A percentile compares a stretch with the other conserved stretches of the same genome.
These are phyloP conservation scores for Polyodon spathula DNA, from an alignment of 2,113 vertebrate species.

Conservation along the genomic window DNA sequence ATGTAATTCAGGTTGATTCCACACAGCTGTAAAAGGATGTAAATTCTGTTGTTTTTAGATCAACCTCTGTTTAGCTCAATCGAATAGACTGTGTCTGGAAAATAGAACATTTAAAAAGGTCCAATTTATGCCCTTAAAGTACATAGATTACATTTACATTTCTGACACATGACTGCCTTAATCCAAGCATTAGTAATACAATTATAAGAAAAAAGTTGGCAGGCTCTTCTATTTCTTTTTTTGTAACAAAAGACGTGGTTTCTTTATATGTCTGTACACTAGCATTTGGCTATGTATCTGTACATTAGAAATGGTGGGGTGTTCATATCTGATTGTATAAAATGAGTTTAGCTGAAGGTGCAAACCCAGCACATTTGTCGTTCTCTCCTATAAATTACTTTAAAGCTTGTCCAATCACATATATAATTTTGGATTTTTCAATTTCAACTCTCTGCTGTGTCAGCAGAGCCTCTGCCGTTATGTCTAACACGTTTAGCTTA, in stretches of 20 bases:
- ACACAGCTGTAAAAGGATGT: too few species aligned
- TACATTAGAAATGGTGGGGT: slow-evolving; percentile 73
- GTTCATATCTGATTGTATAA: slow-evolving; percentile 77
- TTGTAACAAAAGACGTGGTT: slow-evolving; percentile 15
- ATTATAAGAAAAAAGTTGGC: too few species aligned
- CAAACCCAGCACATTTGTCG: slow-evolving; percentile 78
- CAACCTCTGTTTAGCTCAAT: too few species aligned
- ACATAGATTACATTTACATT: too few species aligned
- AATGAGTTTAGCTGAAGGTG: slow-evolving; percentile 75
- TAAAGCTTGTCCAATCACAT: slow-evolving; percentile 83
- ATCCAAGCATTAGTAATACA: too few species aligned
- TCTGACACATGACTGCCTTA: too few species aligned
- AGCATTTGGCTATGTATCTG: slow-evolving; percentile 65
- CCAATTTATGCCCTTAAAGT: too few species aligned
- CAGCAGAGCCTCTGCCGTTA: slow-evolving; percentile 78
- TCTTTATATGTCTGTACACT: slow-evolving; percentile 37
- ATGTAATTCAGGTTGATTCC: too few species aligned
- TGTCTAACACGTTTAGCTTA: slow-evolving; percentile 78
- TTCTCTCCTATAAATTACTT: slow-evolving; percentile 79
- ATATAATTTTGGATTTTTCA: slow-evolving; percentile 85
- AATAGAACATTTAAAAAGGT: too few species aligned
- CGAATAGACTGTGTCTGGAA: too few species aligned
- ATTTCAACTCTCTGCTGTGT: slow-evolving; percentile 79
- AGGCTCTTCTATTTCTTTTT: slow-evolving; percentile 16
- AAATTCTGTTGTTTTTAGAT: too few species aligned